Conservation (phyloP, 2,888 invertebrate genomes). For the Dynastes maya region DNA sequence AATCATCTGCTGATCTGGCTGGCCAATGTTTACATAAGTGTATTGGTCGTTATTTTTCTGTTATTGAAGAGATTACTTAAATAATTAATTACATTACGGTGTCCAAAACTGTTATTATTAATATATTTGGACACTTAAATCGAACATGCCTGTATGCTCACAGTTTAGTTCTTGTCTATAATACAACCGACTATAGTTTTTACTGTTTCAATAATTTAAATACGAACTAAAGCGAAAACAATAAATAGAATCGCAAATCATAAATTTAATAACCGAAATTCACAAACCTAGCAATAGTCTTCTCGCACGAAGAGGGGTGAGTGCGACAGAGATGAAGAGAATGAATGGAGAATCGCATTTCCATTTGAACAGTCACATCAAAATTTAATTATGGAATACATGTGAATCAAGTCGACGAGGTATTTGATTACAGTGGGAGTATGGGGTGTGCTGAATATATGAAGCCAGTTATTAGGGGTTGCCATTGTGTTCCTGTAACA, state of each 20-base stretch:
- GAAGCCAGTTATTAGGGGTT: constrained; percentile 69
- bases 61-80: no score
- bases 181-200: no score
- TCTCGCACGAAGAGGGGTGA: not conserved
- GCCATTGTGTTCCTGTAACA: constrained; percentile 70
- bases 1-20: no score
- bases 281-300: constrained; percentile 10
- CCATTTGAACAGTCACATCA: constrained; percentile 69
- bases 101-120: no score
- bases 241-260: constrained; percentile 39
- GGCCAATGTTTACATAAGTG: no score
- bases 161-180: no score
- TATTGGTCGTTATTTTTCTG: no score
- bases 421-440: constrained; percentile 58
- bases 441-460: constrained; percentile 66
- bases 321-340: not conserved
- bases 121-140: no score
- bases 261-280: constrained; percentile 46
- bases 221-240: constrained; percentile 13
- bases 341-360: constrained; percentile 57
- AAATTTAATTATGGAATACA: constrained; percentile 71
- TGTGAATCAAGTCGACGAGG: constrained; percentile 67
- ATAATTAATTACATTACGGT: no score
- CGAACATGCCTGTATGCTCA: no score
- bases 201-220: constrained; percentile 1